A percentile compares a stretch with the other conserved stretches of the same genome.
Evolutionary conservation across 2,888 invertebrate genomes (phyloP).

Genomic region (Cosmia pyralina): DNA sequence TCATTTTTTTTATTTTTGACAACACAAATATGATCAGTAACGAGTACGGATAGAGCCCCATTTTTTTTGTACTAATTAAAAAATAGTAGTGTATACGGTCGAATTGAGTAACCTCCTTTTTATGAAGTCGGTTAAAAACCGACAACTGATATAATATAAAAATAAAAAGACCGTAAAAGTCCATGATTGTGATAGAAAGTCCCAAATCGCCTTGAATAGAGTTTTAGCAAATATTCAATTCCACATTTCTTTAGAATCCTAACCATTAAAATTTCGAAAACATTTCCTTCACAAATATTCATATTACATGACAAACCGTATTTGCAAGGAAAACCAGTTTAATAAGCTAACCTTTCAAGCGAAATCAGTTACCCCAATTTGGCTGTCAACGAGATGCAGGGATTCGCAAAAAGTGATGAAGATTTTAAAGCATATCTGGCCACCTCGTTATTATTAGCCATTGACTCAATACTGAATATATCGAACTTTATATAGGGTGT

Average conservation of each 20-base stretch:
- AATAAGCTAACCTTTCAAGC: not conserved
- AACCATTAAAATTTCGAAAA: not conserved
- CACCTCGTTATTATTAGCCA: slow-evolving; percentile 24
- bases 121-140: no score
- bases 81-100: no score
- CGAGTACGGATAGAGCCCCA: no score
- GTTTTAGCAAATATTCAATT: not conserved
- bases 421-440: slow-evolving; percentile 19
- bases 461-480: not conserved
- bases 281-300: not conserved
- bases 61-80: no score
- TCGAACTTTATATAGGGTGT: not conserved
- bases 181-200: not conserved
- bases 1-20: no score
- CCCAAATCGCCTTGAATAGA: not conserved
- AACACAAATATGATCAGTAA: no score
- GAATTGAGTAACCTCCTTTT: no score
- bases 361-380: slow-evolving; percentile 22
- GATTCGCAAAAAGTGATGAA: slow-evolving; percentile 16
- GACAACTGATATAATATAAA: no score
- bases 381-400: not conserved
- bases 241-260: not conserved
- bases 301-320: not conserved
- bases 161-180: not conserved
- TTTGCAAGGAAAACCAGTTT: slow-evolving; percentile 20